These are phyloP conservation scores for Cuculus canorus DNA, from an alignment of 2,797 vertebrate species.

Conservation along the genomic window DNA sequence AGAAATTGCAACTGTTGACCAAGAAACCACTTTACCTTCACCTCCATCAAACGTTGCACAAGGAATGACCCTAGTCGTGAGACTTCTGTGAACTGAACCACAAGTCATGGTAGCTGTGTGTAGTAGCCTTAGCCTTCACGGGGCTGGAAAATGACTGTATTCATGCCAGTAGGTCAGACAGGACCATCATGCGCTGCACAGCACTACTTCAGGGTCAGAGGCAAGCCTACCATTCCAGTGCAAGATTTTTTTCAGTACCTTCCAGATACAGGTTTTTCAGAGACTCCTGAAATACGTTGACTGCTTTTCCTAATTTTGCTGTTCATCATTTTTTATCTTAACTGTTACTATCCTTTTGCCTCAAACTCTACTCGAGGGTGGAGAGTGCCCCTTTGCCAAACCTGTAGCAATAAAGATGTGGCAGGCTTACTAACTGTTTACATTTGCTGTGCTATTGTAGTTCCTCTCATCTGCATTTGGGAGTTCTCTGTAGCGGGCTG, in stretches of 20 bases:
- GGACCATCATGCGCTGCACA: conserved; percentile 32
- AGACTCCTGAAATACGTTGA: conserved; percentile 57
- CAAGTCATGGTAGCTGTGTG: conserved; percentile 58
- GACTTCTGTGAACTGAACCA: conserved; percentile 65
- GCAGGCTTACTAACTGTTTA: conserved; percentile 58
- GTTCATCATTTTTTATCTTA: conserved; percentile 54
- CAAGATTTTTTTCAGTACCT: conserved; percentile 25
- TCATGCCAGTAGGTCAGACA: conserved; percentile 24
- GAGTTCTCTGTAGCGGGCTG: neutral
- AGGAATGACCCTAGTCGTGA: conserved; percentile 83
- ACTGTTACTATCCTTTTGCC: conserved; percentile 1
- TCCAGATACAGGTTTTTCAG: conserved; percentile 57
- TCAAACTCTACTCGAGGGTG: neutral
- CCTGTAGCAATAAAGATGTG: conserved; percentile 74
- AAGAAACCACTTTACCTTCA: conserved; percentile 99
- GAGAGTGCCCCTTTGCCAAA: conserved; percentile 44
- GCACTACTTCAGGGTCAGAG: conserved; percentile 1
- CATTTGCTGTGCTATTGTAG: conserved; percentile 2
- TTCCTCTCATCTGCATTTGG: conserved; percentile 36
- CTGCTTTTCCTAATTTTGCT: conserved; percentile 66
- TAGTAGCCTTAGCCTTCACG: conserved; percentile 37
- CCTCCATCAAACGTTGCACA: conserved; percentile 96
- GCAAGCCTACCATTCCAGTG: neutral
- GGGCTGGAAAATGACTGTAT: conserved; percentile 7
- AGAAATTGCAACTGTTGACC: conserved; percentile 96